Percentiles rank a stretch among this genome's conserved stretches.
Evolutionary conservation across 2,797 vertebrate genomes (phyloP).

Genomic region (Tinamus major): DNA sequence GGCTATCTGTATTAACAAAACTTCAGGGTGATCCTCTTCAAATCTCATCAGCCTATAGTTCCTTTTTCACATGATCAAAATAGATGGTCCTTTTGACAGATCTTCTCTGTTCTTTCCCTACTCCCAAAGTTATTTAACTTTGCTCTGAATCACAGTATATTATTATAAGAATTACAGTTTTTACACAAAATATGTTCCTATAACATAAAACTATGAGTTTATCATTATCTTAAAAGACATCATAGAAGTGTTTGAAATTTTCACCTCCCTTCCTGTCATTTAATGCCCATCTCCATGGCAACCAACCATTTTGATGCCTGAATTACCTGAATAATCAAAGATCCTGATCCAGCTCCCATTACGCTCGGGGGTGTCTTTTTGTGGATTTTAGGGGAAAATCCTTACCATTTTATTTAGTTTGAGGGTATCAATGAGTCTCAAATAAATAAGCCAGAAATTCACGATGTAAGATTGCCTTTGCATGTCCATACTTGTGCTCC

Average conservation of each 20-base stretch:
- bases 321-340: background rate
- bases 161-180: background rate
- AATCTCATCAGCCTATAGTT: background rate
- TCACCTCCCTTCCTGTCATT: background rate
- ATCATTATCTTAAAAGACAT: background rate
- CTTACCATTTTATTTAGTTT: background rate
- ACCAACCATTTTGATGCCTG: background rate
- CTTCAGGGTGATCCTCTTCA: background rate
- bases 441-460: background rate
- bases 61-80: background rate
- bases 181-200: background rate
- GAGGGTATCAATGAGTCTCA: background rate
- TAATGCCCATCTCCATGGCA: background rate
- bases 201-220: background rate
- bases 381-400: background rate
- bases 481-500: background rate
- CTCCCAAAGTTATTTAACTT: background rate
- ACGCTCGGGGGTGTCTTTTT: background rate
- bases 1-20: background rate
- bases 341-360: background rate
- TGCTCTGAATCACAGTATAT: background rate
- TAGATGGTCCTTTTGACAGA: background rate
- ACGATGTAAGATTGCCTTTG: background rate
- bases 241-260: rapidly evolving
- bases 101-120: background rate